Conservation (phyloP, 2,888 invertebrate species). For the Piscicola geometra region DNA sequence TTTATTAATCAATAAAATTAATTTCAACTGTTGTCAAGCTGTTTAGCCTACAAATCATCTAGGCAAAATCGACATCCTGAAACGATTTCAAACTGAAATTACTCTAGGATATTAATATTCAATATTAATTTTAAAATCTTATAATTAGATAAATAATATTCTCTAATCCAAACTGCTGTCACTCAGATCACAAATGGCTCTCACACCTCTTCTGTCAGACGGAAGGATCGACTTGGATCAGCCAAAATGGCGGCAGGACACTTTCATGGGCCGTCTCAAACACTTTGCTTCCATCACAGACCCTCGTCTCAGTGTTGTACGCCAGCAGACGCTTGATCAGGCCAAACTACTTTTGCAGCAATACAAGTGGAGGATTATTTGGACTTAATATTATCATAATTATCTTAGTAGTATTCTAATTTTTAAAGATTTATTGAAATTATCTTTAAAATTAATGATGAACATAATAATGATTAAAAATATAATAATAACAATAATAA, state of each 20-base stretch:
- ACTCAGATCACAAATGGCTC: neutral
- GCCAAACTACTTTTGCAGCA: conserved; percentile 72
- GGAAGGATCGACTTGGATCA: conserved; percentile 64
- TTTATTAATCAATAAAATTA: too few relatives aligned
- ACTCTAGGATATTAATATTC: too few relatives aligned
- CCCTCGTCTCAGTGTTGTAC: conserved; percentile 77
- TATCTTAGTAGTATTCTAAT: neutral
- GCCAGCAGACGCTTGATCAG: conserved; percentile 55
- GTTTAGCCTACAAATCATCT: too few relatives aligned
- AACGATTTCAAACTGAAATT: too few relatives aligned
- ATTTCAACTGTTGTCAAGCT: too few relatives aligned
- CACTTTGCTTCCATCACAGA: conserved; percentile 89
- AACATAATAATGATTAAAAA: too few relatives aligned
- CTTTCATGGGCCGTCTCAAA: conserved; percentile 80
- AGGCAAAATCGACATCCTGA: too few relatives aligned
- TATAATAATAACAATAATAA: too few relatives aligned
- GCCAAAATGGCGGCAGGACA: conserved; percentile 82
- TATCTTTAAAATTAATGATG: neutral
- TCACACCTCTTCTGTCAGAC: conserved; percentile 12
- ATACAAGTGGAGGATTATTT: conserved; percentile 60
- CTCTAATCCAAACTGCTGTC: too few relatives aligned
- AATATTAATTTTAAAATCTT: too few relatives aligned
- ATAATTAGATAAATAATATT: too few relatives aligned
- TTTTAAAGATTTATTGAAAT: neutral
- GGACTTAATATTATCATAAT: neutral